Conservation (phyloP, 2,797 vertebrate genomes). For the Remorina albescens region DNA sequence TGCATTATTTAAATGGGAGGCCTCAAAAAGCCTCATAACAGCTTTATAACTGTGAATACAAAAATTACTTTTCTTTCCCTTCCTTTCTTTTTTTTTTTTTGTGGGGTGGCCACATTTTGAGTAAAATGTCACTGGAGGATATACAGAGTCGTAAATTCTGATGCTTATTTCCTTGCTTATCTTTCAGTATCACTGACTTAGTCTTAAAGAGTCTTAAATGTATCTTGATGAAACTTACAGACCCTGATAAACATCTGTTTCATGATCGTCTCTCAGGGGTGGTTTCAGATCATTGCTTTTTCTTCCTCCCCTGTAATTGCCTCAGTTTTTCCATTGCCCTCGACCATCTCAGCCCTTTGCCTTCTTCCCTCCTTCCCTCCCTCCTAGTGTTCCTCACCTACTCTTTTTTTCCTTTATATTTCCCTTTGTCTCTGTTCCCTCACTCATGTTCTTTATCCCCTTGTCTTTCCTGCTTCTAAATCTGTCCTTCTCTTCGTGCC, state of each 20-base stretch:
- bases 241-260: constrained; percentile 31
- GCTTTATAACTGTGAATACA: not conserved
- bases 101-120: not conserved
- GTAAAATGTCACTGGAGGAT: not conserved
- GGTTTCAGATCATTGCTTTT: constrained; percentile 26
- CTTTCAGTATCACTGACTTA: not conserved
- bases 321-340: constrained; percentile 7
- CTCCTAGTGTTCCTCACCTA: not conserved
- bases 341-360: constrained; percentile 20
- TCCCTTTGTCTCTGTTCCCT: not conserved
- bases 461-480: constrained; percentile 16
- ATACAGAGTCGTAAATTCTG: not conserved
- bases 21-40: not conserved
- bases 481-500: constrained; percentile 20
- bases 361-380: not conserved
- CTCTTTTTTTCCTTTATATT: constrained; percentile 13
- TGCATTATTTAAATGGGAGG: constrained; percentile 8
- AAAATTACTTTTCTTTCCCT: not conserved
- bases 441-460: not conserved
- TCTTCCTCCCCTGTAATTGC: constrained; percentile 37
- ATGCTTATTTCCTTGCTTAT: not conserved
- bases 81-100: constrained; percentile 7
- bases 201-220: constrained; percentile 2
- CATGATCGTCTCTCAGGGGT: not conserved
- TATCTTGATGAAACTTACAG: not conserved